Evolutionary conservation across 2,797 vertebrate genomes (phyloP).

Genomic region (Nasua narica): DNA sequence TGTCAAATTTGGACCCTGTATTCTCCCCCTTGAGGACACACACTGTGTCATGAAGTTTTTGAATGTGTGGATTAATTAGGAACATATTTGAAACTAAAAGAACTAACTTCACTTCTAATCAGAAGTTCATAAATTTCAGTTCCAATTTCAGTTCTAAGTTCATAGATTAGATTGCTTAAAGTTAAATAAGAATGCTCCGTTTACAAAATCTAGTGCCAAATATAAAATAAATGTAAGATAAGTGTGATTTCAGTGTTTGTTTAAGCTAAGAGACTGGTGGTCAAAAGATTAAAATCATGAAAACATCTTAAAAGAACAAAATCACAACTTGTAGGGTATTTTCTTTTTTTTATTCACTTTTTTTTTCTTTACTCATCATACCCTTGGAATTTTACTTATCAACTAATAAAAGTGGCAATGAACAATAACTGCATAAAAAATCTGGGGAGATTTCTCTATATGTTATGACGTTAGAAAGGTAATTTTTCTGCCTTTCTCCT

Average conservation of each 20-base stretch:
- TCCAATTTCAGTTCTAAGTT: neutral
- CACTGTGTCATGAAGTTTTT: neutral
- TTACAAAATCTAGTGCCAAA: conserved; percentile 38
- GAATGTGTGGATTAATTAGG: neutral
- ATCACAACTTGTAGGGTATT: conserved; percentile 46
- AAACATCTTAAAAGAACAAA: conserved; percentile 42
- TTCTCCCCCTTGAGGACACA: neutral
- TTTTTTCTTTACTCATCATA: conserved; percentile 68
- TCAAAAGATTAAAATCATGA: conserved; percentile 55
- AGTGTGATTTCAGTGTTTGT: conserved; percentile 49
- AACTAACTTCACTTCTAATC: conserved; percentile 40
- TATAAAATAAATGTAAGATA: conserved; percentile 53
- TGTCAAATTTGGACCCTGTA: neutral
- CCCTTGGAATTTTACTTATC: conserved; percentile 78
- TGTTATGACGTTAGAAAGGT: neutral
- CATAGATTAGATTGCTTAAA: conserved; percentile 24
- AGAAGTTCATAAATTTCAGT: neutral
- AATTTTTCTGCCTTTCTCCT: conserved; percentile 16
- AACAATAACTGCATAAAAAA: conserved; percentile 59
- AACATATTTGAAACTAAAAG: neutral
- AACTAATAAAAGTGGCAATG: conserved; percentile 76
- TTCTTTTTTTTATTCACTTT: neutral
- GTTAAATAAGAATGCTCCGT: conserved; percentile 36
- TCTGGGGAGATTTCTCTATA: neutral
- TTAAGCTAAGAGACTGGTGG: conserved; percentile 23